These are phyloP conservation scores for Leucoma salicis DNA, from an alignment of 2,888 invertebrate species.

Conservation along the genomic window DNA sequence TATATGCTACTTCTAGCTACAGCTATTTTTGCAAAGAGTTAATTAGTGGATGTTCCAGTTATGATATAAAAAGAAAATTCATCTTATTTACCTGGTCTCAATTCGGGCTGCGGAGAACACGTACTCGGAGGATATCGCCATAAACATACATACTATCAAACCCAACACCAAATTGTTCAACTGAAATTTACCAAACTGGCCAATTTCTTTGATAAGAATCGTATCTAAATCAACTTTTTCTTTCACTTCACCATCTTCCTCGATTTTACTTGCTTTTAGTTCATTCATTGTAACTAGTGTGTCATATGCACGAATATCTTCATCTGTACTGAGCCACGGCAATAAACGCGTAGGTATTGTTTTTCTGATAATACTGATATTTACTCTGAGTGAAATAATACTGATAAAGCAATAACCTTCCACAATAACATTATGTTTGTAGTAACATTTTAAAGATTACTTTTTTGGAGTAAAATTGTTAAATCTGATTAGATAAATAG, in stretches of 20 bases:
- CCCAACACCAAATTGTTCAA: conserved; percentile 38
- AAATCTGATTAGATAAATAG: too few species aligned
- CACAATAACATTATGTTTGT: too few species aligned
- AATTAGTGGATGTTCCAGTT: too few species aligned
- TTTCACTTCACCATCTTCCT: background rate
- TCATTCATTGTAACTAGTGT: background rate
- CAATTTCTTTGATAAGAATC: conserved; percentile 54
- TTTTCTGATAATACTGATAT: background rate
- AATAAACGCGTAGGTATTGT: background rate
- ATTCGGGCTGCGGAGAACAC: conserved; percentile 60
- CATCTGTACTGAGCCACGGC: background rate
- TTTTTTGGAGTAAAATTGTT: too few species aligned
- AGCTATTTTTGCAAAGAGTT: too few species aligned
- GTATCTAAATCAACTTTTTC: conserved; percentile 29
- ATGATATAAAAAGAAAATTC: background rate
- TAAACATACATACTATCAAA: conserved; percentile 45
- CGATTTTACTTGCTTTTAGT: background rate
- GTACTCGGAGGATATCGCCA: conserved; percentile 34
- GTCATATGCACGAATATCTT: background rate
- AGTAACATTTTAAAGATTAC: too few species aligned
- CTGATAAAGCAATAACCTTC: background rate
- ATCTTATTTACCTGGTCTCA: conserved; percentile 43
- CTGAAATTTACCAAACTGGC: conserved; percentile 59
- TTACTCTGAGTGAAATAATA: background rate
- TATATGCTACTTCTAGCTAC: too few species aligned